These are phyloP conservation scores for Anarrhichthys ocellatus DNA, from an alignment of 2,113 vertebrate genomes.

Conservation along the genomic window DNA sequence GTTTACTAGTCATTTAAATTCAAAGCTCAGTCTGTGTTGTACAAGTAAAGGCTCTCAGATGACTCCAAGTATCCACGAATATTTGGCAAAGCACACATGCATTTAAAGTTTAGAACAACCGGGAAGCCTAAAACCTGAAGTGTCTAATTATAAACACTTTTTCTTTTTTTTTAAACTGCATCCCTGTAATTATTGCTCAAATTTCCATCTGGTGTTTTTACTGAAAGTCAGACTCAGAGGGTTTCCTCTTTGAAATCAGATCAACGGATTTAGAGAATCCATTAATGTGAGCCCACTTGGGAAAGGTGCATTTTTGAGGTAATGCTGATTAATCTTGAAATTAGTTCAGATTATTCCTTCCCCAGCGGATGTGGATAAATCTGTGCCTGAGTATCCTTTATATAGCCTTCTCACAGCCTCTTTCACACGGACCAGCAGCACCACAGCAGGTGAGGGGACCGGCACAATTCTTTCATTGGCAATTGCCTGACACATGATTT, in stretches of 20 bases:
- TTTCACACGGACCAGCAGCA: slow-evolving; percentile 4
- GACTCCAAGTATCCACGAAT: neutral
- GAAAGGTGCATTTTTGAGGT: slow-evolving; percentile 61
- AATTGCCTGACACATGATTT: slow-evolving; percentile 49
- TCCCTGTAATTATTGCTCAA: slow-evolving; percentile 26
- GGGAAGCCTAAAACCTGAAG: neutral
- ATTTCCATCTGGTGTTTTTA: slow-evolving; percentile 13
- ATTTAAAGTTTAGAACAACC: neutral
- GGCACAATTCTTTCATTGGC: slow-evolving; percentile 51
- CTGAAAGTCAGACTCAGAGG: neutral
- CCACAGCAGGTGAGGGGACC: slow-evolving; percentile 39
- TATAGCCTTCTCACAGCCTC: slow-evolving; percentile 27
- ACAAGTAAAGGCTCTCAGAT: neutral
- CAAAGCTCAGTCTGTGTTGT: neutral
- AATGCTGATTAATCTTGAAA: slow-evolving; percentile 71
- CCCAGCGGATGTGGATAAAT: slow-evolving; percentile 40
- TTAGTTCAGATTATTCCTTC: slow-evolving; percentile 53
- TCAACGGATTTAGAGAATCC: slow-evolving; percentile 30
- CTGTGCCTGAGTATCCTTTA: slow-evolving; percentile 45
- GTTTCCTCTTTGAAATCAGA: slow-evolving; percentile 51
- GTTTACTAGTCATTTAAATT: neutral
- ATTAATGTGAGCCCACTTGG: slow-evolving; percentile 43
- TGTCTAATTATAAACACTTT: neutral
- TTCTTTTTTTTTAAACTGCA: neutral
- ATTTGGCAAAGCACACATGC: neutral